Base-by-base conservation (phyloP, 2,113 vertebrate species). In the Serilophus lunatus region DNA sequence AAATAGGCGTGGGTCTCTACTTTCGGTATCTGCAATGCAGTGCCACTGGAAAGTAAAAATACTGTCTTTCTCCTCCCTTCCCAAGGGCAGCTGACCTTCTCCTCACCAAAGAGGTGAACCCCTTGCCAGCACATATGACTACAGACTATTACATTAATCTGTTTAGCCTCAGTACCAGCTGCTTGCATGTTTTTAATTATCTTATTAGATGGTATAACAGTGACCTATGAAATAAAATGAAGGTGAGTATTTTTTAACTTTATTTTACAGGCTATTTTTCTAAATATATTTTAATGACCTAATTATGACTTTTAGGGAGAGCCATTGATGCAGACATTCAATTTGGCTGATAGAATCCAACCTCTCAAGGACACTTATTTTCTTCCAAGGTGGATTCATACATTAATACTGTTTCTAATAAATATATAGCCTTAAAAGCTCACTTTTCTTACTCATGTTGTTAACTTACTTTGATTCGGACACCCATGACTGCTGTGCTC, bases 151-250 rank as follows among this genome's bases (percentile, higher is more conserved):
- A 98, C 97, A 98, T 98, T 98, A 98, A 98, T 98, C 98, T 98
- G 97, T 98, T 98, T 98, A 98, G 97, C 98, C 97, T 96, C 97
- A 97, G 97, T 98, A 97, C 98, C 98, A 98, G 98, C 98, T 98
- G 98, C 97, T 98, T 98, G 97, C 97, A 97, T 98, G 98, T 98
- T 98, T 98, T 98, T 98, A 98, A 98, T 98, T 98, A 98, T 98
- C 97, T 98, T 98, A 98, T 98, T 98, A 98, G 97, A 97, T 98
- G 94, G 82, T 97, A 97, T 98, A 98, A 98, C 96, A 98, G 96
- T 98, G 98, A 98, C 98, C 98, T 98, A 98, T 98, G 97, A 98
- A 98, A 98, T 98, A 98, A 98, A 98, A 97, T 98, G 97, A 98
- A 98, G 98, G 98, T 98, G 98, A 98, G 97, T 97, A 98, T 98